These are phyloP conservation scores for Echinometra lucunter DNA, from an alignment of 53 echinoderm and acorn worm species.

Conservation along the genomic window DNA sequence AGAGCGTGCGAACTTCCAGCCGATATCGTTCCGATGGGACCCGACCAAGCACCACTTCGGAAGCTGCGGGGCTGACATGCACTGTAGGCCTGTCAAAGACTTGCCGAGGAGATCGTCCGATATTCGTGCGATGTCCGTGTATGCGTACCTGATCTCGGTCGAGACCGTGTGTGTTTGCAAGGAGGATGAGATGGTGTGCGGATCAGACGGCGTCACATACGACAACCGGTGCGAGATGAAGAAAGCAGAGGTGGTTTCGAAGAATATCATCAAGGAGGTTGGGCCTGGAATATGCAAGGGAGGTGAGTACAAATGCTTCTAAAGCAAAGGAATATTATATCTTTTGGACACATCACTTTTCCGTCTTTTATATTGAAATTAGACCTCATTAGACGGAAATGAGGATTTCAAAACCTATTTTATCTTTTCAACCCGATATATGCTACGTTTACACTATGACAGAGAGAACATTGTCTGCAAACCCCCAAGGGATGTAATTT, in stretches of 20 bases:
- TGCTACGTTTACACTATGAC: too few species aligned
- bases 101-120: constrained; percentile 43
- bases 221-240: constrained; percentile 78
- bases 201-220: constrained; percentile 86
- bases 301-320: too few species aligned
- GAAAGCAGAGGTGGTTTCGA: constrained; percentile 67
- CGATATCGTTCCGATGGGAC: constrained; percentile 58
- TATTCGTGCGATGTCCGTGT: constrained; percentile 14
- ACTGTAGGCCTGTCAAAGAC: constrained; percentile 73
- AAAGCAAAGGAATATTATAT: too few species aligned
- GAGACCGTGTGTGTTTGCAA: constrained; percentile 80
- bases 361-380: too few species aligned
- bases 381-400: too few species aligned
- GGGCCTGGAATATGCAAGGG: constrained; percentile 75
- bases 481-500: too few species aligned
- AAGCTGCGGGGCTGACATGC: constrained; percentile 75
- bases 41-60: constrained; percentile 71
- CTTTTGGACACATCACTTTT: too few species aligned
- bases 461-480: too few species aligned
- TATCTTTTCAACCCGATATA: too few species aligned
- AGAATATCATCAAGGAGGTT: constrained; percentile 15
- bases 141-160: constrained; percentile 9
- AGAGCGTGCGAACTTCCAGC: neutral
- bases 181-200: constrained; percentile 82
- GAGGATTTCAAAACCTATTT: too few species aligned